phyloP scores from a whole-genome alignment of 2,888 invertebrate genomes.

The Shargacucullia verbasci region DNA sequence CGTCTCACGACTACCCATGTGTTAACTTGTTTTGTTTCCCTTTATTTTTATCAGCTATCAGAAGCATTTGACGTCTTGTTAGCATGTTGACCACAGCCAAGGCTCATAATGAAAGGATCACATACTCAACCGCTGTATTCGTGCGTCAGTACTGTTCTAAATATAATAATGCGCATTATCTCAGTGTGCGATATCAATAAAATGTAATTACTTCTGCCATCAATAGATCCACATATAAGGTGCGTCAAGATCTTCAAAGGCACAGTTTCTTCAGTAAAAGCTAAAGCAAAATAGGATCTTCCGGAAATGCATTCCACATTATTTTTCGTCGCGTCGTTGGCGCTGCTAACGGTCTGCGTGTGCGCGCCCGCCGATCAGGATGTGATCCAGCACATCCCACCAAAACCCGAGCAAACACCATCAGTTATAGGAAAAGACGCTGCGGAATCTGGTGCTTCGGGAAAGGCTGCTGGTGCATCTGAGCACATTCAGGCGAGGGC shows the following conservation, averaged over 20 bases:
- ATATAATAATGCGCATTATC: conserved; percentile 74
- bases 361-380: conserved; percentile 78
- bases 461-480: conserved; percentile 76
- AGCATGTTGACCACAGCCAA: conserved; percentile 68
- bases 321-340: conserved; percentile 82
- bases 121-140: conserved; percentile 63
- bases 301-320: conserved; percentile 82
- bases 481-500: conserved; percentile 62
- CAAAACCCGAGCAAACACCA: conserved; percentile 81
- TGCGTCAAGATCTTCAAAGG: conserved; percentile 24
- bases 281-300: conserved; percentile 80
- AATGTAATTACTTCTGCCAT: conserved; percentile 75
- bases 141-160: conserved; percentile 75
- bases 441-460: conserved; percentile 84
- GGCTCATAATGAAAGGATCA: conserved; percentile 74
- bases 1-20: conserved; percentile 56
- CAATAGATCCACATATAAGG: conserved; percentile 73
- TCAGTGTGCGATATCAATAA: conserved; percentile 75
- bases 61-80: conserved; percentile 71
- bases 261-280: conserved; percentile 64
- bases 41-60: conserved; percentile 73
- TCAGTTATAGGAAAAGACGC: conserved; percentile 82
- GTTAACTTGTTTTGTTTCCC: conserved; percentile 69
- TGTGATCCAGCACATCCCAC: conserved; percentile 83
- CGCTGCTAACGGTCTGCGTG: conserved; percentile 79